phyloP scores from a whole-genome alignment of 2,113 vertebrate species.

The Vombatus ursinus region DNA sequence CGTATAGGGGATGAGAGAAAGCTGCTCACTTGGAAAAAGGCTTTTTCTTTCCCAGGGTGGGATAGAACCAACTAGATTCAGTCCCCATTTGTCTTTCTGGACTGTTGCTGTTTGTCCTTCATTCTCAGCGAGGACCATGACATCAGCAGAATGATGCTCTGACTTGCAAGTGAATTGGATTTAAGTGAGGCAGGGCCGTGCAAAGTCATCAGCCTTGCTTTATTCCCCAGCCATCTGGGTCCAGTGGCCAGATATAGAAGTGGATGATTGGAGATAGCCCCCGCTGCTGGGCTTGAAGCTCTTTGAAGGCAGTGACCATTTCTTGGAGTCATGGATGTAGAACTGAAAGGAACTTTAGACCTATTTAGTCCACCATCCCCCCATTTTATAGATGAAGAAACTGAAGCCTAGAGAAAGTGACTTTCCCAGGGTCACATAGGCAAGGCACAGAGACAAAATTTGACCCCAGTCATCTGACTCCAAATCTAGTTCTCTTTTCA shows the following conservation, averaged over 20 bases:
- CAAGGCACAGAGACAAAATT: neutral
- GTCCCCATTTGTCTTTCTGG: neutral
- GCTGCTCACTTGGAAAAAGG: neutral
- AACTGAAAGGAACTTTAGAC: neutral
- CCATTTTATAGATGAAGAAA: neutral
- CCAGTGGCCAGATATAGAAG: too few species aligned
- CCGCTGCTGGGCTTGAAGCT: too few species aligned
- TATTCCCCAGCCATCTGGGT: too few species aligned
- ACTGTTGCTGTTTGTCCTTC: neutral
- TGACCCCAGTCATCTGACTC: neutral
- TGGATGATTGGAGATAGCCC: too few species aligned
- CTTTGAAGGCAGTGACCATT: neutral
- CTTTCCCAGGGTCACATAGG: neutral
- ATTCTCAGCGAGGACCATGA: too few species aligned
- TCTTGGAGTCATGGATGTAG: neutral
- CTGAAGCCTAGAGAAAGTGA: neutral
- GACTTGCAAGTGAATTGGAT: too few species aligned
- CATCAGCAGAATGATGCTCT: too few species aligned
- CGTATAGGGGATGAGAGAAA: neutral
- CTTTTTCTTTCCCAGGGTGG: neutral
- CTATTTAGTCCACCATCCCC: neutral
- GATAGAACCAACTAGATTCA: neutral
- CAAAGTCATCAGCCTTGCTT: too few species aligned
- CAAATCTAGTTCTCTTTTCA: neutral
- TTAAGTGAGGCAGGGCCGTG: too few species aligned